Evolutionary conservation across 2,113 vertebrate species (phyloP).

Genomic region (Pituophis catenifer): DNA sequence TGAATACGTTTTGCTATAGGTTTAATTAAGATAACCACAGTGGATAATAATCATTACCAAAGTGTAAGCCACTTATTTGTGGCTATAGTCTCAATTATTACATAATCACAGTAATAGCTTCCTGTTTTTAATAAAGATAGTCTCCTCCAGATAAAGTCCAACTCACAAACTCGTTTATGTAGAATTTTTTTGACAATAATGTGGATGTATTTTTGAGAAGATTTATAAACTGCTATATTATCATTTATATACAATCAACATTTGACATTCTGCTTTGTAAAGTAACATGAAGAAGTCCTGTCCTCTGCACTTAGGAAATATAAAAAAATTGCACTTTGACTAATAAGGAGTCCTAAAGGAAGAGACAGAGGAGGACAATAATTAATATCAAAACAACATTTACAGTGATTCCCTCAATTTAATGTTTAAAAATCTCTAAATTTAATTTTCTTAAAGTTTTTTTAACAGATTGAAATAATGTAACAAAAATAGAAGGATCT

Average conservation of each 20-base stretch:
- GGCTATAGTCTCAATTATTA: neutral
- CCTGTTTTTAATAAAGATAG: neutral
- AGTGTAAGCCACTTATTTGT: neutral
- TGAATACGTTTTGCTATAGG: neutral
- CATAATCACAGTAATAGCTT: neutral
- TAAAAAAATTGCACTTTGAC: neutral
- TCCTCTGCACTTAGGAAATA: neutral
- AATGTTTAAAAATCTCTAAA: neutral
- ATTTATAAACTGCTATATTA: neutral
- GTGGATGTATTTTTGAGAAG: neutral
- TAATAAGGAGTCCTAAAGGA: neutral
- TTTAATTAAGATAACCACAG: neutral
- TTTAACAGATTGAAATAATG: neutral
- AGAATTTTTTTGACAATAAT: neutral
- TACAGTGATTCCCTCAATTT: neutral
- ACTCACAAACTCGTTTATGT: neutral
- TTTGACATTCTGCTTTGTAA: neutral
- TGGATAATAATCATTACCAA: neutral
- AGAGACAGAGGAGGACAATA: neutral
- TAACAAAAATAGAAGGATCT: neutral
- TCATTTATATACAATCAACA: neutral
- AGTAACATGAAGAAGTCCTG: neutral
- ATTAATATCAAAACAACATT: neutral
- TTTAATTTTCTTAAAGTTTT: neutral
- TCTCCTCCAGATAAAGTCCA: neutral